Percentiles rank a stretch among this genome's conserved stretches.
Conservation (phyloP, 2,797 vertebrate genomes). For the Fringilla coelebs region DNA sequence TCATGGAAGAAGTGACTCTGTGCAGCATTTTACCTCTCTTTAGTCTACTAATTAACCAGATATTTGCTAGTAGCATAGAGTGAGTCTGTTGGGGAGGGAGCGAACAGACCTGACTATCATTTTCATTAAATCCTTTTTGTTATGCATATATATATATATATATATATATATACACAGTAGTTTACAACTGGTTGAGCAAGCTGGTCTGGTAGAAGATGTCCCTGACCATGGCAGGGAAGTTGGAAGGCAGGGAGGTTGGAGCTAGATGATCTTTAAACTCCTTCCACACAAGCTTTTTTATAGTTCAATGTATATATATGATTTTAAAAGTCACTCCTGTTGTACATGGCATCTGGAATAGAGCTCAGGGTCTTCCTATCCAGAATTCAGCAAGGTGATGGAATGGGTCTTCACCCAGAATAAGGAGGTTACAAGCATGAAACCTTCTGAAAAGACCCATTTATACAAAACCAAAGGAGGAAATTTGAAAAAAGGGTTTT, state of each 20-base stretch:
- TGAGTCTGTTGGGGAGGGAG: neutral
- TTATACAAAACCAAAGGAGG: neutral
- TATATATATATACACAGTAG: neutral
- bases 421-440: neutral
- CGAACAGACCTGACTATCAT: neutral
- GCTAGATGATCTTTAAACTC: neutral
- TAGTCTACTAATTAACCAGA: neutral
- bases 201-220: too few relatives aligned
- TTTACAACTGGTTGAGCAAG: neutral
- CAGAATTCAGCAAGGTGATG: neutral
- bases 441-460: neutral
- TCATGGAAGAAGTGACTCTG: neutral
- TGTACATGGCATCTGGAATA: neutral
- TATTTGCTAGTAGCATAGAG: neutral
- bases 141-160: accelerated
- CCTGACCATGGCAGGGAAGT: neutral
- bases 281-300: neutral
- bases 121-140: neutral
- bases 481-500: neutral
- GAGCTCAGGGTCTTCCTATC: neutral
- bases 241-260: neutral
- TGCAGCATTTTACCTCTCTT: neutral
- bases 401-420: neutral
- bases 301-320: neutral
- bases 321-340: neutral